Percentiles rank a stretch among this genome's conserved stretches.
These are phyloP conservation scores for Doryteuthis pealeii DNA, from an alignment of 1,140 invertebrate species.

Conservation along the genomic window DNA sequence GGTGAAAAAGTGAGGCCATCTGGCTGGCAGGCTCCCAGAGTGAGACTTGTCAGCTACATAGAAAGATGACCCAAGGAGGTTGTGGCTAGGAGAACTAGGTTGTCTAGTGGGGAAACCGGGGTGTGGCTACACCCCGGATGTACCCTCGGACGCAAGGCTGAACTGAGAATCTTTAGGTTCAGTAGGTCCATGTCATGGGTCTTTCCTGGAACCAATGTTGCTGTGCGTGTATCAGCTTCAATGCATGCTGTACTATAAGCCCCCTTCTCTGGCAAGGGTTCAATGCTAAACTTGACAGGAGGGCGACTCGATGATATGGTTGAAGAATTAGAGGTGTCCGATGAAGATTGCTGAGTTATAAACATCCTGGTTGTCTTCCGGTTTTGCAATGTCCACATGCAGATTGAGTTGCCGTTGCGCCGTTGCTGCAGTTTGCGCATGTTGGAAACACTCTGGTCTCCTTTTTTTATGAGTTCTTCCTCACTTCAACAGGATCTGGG, in stretches of 20 bases:
- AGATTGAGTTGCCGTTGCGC: slow-evolving; percentile 20
- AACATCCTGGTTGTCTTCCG: slow-evolving; percentile 21
- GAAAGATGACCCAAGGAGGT: slow-evolving; percentile 46
- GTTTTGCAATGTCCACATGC: slow-evolving; percentile 21
- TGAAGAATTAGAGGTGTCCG: neutral
- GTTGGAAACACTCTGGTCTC: too few species aligned
- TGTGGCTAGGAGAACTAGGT: slow-evolving; percentile 50
- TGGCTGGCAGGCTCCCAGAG: slow-evolving; percentile 14
- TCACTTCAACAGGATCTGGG: too few species aligned
- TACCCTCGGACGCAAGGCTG: neutral
- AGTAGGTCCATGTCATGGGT: slow-evolving; percentile 3
- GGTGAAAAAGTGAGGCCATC: slow-evolving; percentile 71
- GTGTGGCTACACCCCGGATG: neutral
- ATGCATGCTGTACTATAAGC: slow-evolving; percentile 37
- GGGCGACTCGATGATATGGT: neutral
- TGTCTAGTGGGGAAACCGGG: slow-evolving; percentile 19
- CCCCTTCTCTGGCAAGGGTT: slow-evolving; percentile 11
- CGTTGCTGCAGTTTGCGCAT: slow-evolving; percentile 15
- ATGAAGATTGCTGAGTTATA: neutral
- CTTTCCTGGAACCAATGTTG: slow-evolving; percentile 11
- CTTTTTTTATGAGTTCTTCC: too few species aligned
- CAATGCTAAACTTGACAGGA: slow-evolving; percentile 10
- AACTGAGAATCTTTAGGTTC: neutral
- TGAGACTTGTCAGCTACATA: neutral
- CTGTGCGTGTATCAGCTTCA: slow-evolving; percentile 24